A percentile compares a stretch with the other conserved stretches of the same genome.
Evolutionary conservation across 2,113 vertebrate species (phyloP).

Genomic region (Origma solitaria): DNA sequence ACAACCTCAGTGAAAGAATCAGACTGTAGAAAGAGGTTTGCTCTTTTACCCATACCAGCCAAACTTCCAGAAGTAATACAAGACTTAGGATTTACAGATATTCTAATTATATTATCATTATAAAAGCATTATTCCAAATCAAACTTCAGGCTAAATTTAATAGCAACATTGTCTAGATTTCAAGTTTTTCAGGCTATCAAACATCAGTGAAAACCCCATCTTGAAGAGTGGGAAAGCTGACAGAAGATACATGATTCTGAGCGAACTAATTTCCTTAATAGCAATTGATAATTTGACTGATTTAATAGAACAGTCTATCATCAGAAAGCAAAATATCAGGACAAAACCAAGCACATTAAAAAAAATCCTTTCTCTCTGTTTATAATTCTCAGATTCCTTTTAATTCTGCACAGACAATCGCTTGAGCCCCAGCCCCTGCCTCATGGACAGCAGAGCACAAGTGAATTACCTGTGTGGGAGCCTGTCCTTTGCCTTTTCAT

Average conservation of each 20-base stretch:
- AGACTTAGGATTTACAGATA: background rate
- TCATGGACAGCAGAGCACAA: accelerated
- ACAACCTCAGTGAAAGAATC: background rate
- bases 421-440: background rate
- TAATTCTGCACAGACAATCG: background rate
- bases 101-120: background rate
- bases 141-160: background rate
- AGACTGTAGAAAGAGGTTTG: background rate
- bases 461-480: background rate
- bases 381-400: background rate
- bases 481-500: background rate
- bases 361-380: accelerated
- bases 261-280: background rate
- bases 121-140: background rate
- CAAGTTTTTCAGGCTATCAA: background rate
- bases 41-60: background rate
- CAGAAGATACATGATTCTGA: background rate
- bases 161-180: background rate
- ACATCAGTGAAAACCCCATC: background rate
- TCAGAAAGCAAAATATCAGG: background rate
- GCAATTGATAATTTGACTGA: background rate
- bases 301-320: background rate
- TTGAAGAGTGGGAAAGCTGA: background rate
- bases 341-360: background rate
- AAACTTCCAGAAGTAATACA: background rate